Conservation (phyloP, 1,140 invertebrate species). For the Apolygus lucorum region DNA sequence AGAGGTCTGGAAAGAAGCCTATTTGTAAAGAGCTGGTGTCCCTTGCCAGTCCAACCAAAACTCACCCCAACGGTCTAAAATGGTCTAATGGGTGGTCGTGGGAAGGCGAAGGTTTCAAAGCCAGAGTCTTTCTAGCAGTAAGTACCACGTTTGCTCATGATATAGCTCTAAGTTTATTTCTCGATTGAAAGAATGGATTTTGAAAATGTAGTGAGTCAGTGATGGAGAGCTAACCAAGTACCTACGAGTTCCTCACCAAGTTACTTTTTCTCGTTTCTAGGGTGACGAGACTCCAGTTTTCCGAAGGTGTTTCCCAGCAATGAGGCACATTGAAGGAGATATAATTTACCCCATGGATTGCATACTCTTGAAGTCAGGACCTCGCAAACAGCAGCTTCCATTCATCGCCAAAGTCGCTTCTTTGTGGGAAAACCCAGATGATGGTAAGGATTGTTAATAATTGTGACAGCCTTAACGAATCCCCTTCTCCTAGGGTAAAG, state of each 20-base stretch:
- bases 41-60: background rate
- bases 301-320: constrained; percentile 78
- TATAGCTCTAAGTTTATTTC: too few relatives aligned
- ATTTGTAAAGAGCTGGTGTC: background rate
- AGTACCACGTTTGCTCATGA: constrained; percentile 44
- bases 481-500: too few relatives aligned
- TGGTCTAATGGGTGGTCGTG: constrained; percentile 90
- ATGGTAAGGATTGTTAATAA: constrained; percentile 52
- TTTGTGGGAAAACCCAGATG: constrained; percentile 88
- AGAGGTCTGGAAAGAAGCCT: background rate
- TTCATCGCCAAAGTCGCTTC: constrained; percentile 89
- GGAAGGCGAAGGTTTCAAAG: constrained; percentile 72
- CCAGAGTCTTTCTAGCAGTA: constrained; percentile 80
- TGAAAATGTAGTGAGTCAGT: too few relatives aligned
- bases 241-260: too few relatives aligned
- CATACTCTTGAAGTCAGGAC: constrained; percentile 75
- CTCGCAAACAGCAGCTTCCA: constrained; percentile 75
- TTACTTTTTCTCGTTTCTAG: constrained; percentile 53
- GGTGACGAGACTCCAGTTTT: constrained; percentile 65
- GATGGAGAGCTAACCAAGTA: too few relatives aligned
- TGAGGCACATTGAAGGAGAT: constrained; percentile 77
- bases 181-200: too few relatives aligned
- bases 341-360: constrained; percentile 78
- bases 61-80: constrained; percentile 42
- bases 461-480: background rate